These are phyloP conservation scores for Muntiacus muntjak DNA, from an alignment of 2,113 vertebrate species.

Conservation along the genomic window DNA sequence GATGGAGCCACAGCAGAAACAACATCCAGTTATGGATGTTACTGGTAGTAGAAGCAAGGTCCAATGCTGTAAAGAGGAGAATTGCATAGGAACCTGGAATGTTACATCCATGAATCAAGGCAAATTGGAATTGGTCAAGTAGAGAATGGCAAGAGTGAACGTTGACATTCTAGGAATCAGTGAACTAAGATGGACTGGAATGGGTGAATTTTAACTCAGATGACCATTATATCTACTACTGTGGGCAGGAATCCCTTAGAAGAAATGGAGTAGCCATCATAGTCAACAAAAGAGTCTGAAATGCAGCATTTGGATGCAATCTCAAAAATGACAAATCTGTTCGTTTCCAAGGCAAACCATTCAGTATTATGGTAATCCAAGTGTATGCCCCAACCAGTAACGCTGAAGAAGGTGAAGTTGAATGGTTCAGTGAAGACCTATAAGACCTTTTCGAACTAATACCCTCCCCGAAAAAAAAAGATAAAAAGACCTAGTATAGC, in stretches of 20 bases:
- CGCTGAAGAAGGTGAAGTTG: background rate
- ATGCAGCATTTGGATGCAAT: background rate
- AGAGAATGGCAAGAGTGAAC: background rate
- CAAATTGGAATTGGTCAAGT: background rate
- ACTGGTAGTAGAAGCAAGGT: background rate
- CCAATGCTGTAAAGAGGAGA: background rate
- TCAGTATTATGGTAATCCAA: background rate
- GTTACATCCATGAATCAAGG: background rate
- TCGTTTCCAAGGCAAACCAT: background rate
- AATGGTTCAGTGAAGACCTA: background rate
- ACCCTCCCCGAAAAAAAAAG: fast-evolving
- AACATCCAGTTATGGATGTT: background rate
- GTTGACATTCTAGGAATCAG: background rate
- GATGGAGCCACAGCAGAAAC: background rate
- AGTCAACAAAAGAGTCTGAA: background rate
- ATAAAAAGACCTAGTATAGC: background rate
- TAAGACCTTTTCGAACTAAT: background rate
- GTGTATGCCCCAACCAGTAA: background rate
- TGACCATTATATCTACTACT: background rate
- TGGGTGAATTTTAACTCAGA: background rate
- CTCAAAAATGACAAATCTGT: background rate
- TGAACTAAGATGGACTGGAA: background rate
- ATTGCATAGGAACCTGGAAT: background rate
- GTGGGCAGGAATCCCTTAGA: background rate
- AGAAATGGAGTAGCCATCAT: background rate